Evolutionary conservation across 2,888 invertebrate species (phyloP).

Genomic region (Psylliodes chrysocephalus): DNA sequence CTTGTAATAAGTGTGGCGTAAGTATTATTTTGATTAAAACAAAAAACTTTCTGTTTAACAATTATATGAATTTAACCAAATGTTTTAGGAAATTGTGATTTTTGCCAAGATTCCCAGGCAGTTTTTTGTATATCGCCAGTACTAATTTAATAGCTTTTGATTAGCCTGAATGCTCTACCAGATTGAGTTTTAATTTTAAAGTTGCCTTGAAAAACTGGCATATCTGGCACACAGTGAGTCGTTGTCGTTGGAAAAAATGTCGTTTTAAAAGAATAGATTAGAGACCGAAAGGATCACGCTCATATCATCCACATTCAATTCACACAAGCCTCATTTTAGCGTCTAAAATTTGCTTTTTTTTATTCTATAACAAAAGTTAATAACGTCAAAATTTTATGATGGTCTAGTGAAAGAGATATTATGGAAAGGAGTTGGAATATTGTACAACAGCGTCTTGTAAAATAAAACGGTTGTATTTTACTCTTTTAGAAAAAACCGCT

Average conservation of each 20-base stretch:
- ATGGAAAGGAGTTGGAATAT: background rate
- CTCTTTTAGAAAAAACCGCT: too few relatives aligned
- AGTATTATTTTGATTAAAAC: too few relatives aligned
- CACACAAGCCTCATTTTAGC: slow-evolving; percentile 6
- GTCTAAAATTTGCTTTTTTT: background rate
- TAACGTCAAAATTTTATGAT: slow-evolving; percentile 2
- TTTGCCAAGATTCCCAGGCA: too few relatives aligned
- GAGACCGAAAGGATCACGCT: background rate
- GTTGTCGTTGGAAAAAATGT: background rate
- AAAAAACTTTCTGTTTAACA: too few relatives aligned
- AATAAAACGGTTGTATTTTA: background rate
- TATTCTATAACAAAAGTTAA: slow-evolving; percentile 9
- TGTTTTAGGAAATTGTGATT: too few relatives aligned
- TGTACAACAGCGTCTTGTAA: background rate
- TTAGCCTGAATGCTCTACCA: background rate
- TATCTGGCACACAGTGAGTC: background rate
- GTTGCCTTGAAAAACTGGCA: slow-evolving; percentile 1
- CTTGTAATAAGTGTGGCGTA: too few relatives aligned
- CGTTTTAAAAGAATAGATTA: background rate
- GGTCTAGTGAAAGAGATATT: slow-evolving; percentile 2
- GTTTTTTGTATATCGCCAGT: background rate
- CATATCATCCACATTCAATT: slow-evolving; percentile 1
- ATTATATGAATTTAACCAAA: too few relatives aligned
- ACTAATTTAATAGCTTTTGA: background rate
- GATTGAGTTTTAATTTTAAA: slow-evolving; percentile 8